Evolutionary conservation across 1,140 invertebrate species (phyloP), one percentile per base, ranked within the genome.

Genomic region (Nixonia krombeini): DNA sequence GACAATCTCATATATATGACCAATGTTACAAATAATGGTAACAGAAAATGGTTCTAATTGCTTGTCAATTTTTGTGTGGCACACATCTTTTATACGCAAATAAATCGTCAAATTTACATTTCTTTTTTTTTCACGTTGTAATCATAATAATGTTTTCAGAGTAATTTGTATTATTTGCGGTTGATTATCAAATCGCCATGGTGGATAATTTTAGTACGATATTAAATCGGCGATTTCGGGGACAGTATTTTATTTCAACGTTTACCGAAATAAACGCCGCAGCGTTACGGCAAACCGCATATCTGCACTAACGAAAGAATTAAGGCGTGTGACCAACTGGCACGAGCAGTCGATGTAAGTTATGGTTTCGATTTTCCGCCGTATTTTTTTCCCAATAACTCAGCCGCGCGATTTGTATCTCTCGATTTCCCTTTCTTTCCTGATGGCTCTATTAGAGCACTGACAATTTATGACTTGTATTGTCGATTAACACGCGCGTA

Each of bases 391-490:
- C 61, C 59, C 51, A 29, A 28, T 35, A 6, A 12, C 25, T 15
- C 37, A 31, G 35, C 29, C 31, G 31, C 29, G 50, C 51, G 59
- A 72, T 72, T 46, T 46, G 62, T 65, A 70, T 70, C 52, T 70
- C 38, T 75, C 61, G 49, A 41, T 51, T 35, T 55, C 51, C 45
- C 61, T 57, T 40, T 28, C 55, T 49, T 62, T 51, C 63, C 58
- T 45, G 71, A 84, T 74, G 76, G 74, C 79, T 85, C 81, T 81
- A 84, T 85, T 84, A 83, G 81, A 82, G 79, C 72, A 68, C 57
- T 45, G 76, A 83, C 84, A 85, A 85, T 85, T 85, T 85, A 85
- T 84, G 77, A 78, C 76, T 76, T 40, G 72, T 56, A 84, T 84
- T 84, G 83, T 82, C 80, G 77, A 84, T 84, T 84, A 84, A 78